phyloP scores from a whole-genome alignment of 2,113 vertebrate genomes.

The Cyphomyrus discorhynchus region DNA sequence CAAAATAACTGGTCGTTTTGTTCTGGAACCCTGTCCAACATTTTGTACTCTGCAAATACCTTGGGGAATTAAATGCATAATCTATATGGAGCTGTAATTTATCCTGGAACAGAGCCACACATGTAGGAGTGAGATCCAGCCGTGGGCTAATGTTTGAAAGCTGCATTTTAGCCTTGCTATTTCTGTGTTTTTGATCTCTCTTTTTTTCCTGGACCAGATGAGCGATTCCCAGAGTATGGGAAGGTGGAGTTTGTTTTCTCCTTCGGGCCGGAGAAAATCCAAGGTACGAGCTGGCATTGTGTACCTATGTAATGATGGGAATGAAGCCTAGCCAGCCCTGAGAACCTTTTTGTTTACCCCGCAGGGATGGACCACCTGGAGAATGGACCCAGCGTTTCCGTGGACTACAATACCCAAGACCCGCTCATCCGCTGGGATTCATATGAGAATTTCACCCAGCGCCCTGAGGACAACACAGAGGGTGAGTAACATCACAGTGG shows the following conservation, averaged over 20 bases:
- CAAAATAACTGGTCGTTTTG: background rate
- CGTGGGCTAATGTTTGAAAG: background rate
- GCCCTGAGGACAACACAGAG: slow-evolving; percentile 71
- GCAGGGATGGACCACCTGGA: slow-evolving; percentile 90
- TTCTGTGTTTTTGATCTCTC: slow-evolving; percentile 4
- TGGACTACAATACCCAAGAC: slow-evolving; percentile 94
- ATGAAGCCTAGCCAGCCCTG: background rate
- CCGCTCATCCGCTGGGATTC: slow-evolving; percentile 96
- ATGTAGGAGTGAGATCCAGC: background rate
- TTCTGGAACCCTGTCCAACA: background rate
- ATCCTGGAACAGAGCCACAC: background rate
- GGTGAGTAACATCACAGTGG: slow-evolving; percentile 51
- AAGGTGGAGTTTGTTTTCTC: slow-evolving; percentile 98
- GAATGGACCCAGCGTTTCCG: slow-evolving; percentile 87
- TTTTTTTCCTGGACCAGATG: slow-evolving; percentile 66
- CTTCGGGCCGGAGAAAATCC: slow-evolving; percentile 93
- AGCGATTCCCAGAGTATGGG: slow-evolving; percentile 91
- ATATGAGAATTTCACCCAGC: slow-evolving; percentile 83
- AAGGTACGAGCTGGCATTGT: slow-evolving; percentile 63
- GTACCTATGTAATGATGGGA: background rate
- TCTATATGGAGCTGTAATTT: background rate
- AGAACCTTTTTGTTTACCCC: background rate
- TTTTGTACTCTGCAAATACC: background rate
- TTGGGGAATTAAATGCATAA: background rate
- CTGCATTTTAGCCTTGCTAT: background rate